These are phyloP conservation scores for Coenobita brevimanus DNA, from an alignment of 1,140 invertebrate species.

Conservation along the genomic window DNA sequence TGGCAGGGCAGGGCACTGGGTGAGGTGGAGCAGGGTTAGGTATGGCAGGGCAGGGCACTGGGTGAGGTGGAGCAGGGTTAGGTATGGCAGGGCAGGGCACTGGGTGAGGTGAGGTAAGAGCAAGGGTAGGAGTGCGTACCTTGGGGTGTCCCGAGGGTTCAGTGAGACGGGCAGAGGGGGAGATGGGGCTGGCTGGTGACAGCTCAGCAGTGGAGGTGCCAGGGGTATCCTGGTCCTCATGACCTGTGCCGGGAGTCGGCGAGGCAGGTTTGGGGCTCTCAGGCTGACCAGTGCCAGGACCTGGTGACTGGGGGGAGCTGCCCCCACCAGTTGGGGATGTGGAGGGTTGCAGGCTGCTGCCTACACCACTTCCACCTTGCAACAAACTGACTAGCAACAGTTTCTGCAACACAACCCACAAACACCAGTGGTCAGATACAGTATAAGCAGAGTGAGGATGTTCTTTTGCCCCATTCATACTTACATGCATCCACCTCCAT, in stretches of 20 bases:
- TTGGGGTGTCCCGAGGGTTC: slow-evolving; percentile 46
- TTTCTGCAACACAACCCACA: slow-evolving; percentile 64
- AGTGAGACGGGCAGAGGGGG: slow-evolving; percentile 49
- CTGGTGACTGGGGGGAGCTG: slow-evolving; percentile 51
- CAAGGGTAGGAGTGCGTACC: slow-evolving; percentile 49
- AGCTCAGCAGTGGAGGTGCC: slow-evolving; percentile 43
- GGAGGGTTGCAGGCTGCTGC: slow-evolving; percentile 54
- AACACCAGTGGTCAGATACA: slow-evolving; percentile 60
- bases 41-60: too few relatives aligned
- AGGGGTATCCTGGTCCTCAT: slow-evolving; percentile 39
- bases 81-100: too few relatives aligned
- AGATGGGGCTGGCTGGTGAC: slow-evolving; percentile 56
- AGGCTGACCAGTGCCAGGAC: slow-evolving; percentile 55
- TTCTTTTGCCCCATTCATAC: too few relatives aligned
- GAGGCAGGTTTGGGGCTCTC: slow-evolving; percentile 57
- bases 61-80: too few relatives aligned
- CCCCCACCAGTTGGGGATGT: slow-evolving; percentile 50
- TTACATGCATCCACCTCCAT: too few relatives aligned
- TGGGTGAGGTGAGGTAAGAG: too few relatives aligned
- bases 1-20: too few relatives aligned
- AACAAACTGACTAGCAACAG: slow-evolving; percentile 66
- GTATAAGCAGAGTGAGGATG: too few relatives aligned
- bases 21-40: too few relatives aligned
- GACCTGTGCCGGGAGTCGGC: slow-evolving; percentile 51
- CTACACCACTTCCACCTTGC: slow-evolving; percentile 54